Percentiles rank a stretch among this genome's conserved stretches.
phyloP scores from a whole-genome alignment of 2,113 vertebrate genomes.

The Stictonetta naevosa region DNA sequence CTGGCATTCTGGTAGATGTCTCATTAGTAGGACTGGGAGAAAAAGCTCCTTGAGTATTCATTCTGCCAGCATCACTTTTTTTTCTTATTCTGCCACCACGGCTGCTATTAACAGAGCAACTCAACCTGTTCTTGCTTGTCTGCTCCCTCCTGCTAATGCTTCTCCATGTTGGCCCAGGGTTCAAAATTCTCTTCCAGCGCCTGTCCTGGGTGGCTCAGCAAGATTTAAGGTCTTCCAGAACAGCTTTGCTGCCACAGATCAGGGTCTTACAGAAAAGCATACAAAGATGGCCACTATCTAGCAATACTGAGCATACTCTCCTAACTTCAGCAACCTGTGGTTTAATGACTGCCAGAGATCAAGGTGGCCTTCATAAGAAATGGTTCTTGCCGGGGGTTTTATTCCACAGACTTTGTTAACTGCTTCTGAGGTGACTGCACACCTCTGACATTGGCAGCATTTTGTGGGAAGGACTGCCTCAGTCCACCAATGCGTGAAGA shows the following conservation, averaged over 20 bases:
- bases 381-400: background rate
- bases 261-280: background rate
- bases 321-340: background rate
- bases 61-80: background rate
- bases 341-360: background rate
- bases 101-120: background rate
- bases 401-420: no score
- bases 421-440: background rate
- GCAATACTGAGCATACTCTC: background rate
- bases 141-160: background rate
- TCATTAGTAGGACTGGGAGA: background rate
- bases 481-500: background rate
- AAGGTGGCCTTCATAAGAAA: background rate
- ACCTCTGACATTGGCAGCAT: background rate
- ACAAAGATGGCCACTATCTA: background rate
- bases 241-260: background rate
- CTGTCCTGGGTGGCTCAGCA: background rate
- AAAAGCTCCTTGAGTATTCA: background rate
- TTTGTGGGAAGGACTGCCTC: background rate
- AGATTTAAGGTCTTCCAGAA: background rate
- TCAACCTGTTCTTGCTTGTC: background rate
- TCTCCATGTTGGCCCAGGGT: background rate
- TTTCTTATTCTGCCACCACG: accelerated
- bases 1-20: background rate
- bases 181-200: background rate